phyloP scores from a whole-genome alignment of 2,888 invertebrate genomes.

The Helobdella robusta region DNA sequence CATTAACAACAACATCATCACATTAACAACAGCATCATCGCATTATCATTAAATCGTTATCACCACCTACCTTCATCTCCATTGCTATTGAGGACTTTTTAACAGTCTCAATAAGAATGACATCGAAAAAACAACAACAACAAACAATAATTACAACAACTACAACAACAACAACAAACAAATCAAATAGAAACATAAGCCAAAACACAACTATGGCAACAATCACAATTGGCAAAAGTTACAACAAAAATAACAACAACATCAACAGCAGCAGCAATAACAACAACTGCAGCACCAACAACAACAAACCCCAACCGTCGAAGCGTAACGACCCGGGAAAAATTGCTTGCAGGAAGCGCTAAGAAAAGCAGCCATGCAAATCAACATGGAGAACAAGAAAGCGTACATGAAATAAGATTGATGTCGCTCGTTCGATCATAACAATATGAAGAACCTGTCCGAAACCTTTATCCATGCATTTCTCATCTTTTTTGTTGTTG shows the following conservation, averaged over 20 bases:
- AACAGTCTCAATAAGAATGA: too few relatives aligned
- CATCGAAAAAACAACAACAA: constrained; percentile 1
- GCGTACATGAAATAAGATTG: too few relatives aligned
- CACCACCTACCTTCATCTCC: not conserved
- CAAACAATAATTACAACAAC: constrained; percentile 3
- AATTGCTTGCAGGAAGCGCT: too few relatives aligned
- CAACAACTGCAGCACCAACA: not conserved
- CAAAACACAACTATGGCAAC: not conserved
- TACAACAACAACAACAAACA: constrained; percentile 6
- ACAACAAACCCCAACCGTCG: not conserved
- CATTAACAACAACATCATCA: not conserved
- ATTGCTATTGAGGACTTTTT: too few relatives aligned
- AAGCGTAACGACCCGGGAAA: too few relatives aligned
- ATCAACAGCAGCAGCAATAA: not conserved
- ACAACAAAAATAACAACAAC: not conserved
- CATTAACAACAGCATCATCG: not conserved
- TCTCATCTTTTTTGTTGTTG: too few relatives aligned
- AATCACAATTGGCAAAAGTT: not conserved
- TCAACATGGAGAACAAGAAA: too few relatives aligned
- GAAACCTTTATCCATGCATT: too few relatives aligned
- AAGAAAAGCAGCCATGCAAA: too few relatives aligned
- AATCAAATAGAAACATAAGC: not conserved
- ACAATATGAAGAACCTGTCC: too few relatives aligned
- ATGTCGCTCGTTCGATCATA: too few relatives aligned
- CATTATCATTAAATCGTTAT: not conserved